Base-by-base conservation (phyloP, 2,888 invertebrate species). In the Asteroscopus sphinx region DNA sequence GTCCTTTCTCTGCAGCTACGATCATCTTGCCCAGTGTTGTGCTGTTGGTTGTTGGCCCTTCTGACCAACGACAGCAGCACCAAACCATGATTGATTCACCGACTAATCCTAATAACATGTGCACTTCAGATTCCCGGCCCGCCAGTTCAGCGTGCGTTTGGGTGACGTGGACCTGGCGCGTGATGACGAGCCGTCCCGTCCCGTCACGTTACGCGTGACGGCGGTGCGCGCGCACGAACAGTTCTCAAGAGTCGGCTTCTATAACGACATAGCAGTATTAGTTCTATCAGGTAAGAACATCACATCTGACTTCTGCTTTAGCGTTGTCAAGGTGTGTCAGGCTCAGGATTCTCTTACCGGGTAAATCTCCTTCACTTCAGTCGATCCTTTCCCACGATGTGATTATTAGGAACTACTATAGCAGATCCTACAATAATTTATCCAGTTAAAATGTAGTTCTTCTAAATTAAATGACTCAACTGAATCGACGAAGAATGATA, bases 261-360 rank as follows among this genome's bases (percentile, higher is more conserved):
- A 98, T 88, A 99, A 99, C 76, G 99, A 99, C 83, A 97, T 99
- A 59, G 99, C 99, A 0, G 88, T 98, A n/a, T 91, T 98, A 37
- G 96, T 96, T 67, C 88, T 98, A 21, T 96, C 95, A 76, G 95
- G 94, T 94, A 58, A 81, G n/a, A 0, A 30, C 8, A 12, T n/a
- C 1, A 21, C 1, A 9, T 9, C 9, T 1, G 1, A 3, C 6
- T 21, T 21, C 6, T 21, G 4, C 21, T 21, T 21, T 21, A 1
- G 21, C 21, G 21, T 4, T 21, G 21, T 21, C 4, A 4, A 21
- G 5, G 4, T 21, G 21, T 21, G 4, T 1, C 21, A 6, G n/a
- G n/a, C n/a, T n/a, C n/a, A 9, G 28, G 9, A 8, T 26, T 9
- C 9, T 28, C 9, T 28, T 28, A 9, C 28, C 1, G 9, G 9